A percentile compares a stretch with the other conserved stretches of the same genome.
phyloP scores from a whole-genome alignment of 2,888 invertebrate species.

The Polia nebulosa region DNA sequence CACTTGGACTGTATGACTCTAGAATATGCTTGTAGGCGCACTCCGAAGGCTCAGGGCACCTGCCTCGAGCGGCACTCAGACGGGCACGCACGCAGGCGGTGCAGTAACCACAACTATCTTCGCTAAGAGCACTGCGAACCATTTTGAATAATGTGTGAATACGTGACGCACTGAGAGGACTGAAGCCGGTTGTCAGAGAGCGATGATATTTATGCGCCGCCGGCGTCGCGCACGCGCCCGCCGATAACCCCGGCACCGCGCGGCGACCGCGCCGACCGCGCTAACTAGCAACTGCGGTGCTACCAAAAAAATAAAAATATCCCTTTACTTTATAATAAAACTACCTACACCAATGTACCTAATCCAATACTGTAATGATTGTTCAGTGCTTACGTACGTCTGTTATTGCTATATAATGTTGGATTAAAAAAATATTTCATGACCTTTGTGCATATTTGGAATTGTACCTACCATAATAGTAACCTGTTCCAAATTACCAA shows the following conservation, averaged over 20 bases:
- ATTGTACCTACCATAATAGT: neutral
- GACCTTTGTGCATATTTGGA: neutral
- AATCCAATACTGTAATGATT: slow-evolving; percentile 39
- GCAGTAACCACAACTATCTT: slow-evolving; percentile 88
- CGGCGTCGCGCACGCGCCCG: slow-evolving; percentile 87
- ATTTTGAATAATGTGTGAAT: slow-evolving; percentile 72
- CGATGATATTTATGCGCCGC: slow-evolving; percentile 83
- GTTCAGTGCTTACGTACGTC: slow-evolving; percentile 19
- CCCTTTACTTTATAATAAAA: slow-evolving; percentile 24
- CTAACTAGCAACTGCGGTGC: slow-evolving; percentile 58
- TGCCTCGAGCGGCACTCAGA: slow-evolving; percentile 83
- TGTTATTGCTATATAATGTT: slow-evolving; percentile 24
- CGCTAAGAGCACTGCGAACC: slow-evolving; percentile 81
- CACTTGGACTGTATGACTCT: slow-evolving; percentile 82
- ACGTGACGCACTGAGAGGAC: slow-evolving; percentile 76
- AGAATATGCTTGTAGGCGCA: slow-evolving; percentile 89
- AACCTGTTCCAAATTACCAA: neutral
- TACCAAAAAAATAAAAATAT: slow-evolving; percentile 63
- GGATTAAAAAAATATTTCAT: neutral
- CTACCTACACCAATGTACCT: slow-evolving; percentile 11
- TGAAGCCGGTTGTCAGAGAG: slow-evolving; percentile 72
- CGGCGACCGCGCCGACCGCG: slow-evolving; percentile 80
- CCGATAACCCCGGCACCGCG: slow-evolving; percentile 82
- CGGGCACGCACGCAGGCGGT: slow-evolving; percentile 86
- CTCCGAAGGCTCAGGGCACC: slow-evolving; percentile 84